Evolutionary conservation across 2,797 vertebrate genomes (phyloP).

Genomic region (Lagodon rhomboides): DNA sequence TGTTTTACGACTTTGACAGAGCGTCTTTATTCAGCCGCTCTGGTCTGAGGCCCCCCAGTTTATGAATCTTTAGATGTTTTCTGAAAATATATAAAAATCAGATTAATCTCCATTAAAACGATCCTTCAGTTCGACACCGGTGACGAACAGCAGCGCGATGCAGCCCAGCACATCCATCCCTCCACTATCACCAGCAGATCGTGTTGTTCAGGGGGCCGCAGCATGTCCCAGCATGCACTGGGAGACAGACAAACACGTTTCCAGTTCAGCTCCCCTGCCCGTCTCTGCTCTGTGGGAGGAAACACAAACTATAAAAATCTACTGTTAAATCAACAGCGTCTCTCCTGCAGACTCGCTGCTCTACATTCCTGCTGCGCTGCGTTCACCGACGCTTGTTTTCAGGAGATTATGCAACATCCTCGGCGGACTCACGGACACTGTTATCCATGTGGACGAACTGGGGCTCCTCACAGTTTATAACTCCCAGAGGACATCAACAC

Average conservation of each 20-base stretch:
- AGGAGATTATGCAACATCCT: slow-evolving; percentile 1
- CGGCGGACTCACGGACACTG: background rate
- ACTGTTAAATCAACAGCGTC: background rate
- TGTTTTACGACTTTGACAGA: too few relatives aligned
- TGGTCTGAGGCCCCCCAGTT: too few relatives aligned
- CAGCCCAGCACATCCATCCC: too few relatives aligned
- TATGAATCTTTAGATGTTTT: too few relatives aligned
- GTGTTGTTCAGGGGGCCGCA: background rate
- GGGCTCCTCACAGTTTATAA: background rate
- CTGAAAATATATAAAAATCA: too few relatives aligned
- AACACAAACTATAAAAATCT: background rate
- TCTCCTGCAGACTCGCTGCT: slow-evolving; percentile 1
- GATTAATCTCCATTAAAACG: too few relatives aligned
- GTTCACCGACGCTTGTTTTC: slow-evolving; percentile 7
- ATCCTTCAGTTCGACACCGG: too few relatives aligned
- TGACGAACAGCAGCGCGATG: too few relatives aligned
- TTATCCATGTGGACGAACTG: background rate
- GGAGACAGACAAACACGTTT: background rate
- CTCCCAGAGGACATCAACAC: slow-evolving; percentile 13
- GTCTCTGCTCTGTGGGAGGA: slow-evolving; percentile 1
- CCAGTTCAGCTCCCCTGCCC: background rate
- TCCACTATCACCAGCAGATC: background rate
- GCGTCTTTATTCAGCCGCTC: too few relatives aligned
- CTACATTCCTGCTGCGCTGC: slow-evolving; percentile 36
- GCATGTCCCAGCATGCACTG: slow-evolving; percentile 46